Evolutionary conservation across 2,113 vertebrate genomes (phyloP).

Genomic region (Malurus elegans): DNA sequence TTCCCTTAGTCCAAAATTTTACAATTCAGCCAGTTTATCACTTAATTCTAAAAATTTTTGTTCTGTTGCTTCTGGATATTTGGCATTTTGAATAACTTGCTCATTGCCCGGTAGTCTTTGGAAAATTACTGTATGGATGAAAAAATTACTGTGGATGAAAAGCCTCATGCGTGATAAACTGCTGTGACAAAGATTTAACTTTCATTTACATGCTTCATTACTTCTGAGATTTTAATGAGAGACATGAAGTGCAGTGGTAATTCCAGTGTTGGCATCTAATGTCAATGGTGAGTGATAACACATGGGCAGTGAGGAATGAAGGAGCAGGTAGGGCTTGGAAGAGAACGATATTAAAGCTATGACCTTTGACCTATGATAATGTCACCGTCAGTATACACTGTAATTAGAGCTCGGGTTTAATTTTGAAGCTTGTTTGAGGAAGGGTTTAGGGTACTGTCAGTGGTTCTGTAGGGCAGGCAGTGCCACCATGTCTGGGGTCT

Average conservation of each 20-base stretch:
- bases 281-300: neutral
- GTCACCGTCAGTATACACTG: rapidly evolving
- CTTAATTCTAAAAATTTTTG: neutral
- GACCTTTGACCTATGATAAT: neutral
- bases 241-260: neutral
- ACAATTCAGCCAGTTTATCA: neutral
- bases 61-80: neutral
- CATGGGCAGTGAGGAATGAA: neutral
- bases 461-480: neutral
- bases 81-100: constrained; percentile 15
- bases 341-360: neutral
- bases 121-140: constrained; percentile 13
- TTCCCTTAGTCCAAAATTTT: neutral
- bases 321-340: neutral
- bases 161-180: neutral
- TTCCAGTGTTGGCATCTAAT: neutral
- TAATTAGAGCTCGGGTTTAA: neutral
- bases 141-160: neutral
- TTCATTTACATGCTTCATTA: constrained; percentile 45
- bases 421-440: neutral
- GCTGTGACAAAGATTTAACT: constrained; percentile 42
- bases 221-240: neutral
- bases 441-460: neutral
- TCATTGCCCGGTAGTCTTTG: neutral
- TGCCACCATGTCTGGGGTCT: neutral